phyloP scores from a whole-genome alignment of 2,113 vertebrate genomes.

The Peromyscus polionotus region DNA sequence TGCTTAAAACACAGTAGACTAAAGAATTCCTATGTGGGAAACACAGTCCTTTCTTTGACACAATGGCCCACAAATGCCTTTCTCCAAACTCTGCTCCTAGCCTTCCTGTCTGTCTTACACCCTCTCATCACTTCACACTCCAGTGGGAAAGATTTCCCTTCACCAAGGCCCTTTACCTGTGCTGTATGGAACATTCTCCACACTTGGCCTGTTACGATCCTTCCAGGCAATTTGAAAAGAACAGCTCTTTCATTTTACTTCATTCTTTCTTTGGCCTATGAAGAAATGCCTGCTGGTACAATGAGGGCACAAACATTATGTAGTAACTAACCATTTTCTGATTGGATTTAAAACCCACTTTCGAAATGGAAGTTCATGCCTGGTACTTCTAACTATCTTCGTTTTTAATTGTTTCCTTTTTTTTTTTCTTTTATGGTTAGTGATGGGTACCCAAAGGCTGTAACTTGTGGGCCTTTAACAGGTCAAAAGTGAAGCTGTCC shows the following conservation, averaged over 20 bases:
- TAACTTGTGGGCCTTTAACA: fast-evolving
- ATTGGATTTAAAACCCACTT: not conserved
- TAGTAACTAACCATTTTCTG: not conserved
- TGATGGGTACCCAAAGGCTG: not conserved
- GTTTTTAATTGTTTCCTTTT: not conserved
- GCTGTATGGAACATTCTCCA: fast-evolving
- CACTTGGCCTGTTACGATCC: fast-evolving
- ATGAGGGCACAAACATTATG: too few relatives aligned
- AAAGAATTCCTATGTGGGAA: fast-evolving
- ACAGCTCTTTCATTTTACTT: not conserved
- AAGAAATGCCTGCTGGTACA: not conserved
- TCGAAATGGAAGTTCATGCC: not conserved
- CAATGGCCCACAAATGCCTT: fast-evolving
- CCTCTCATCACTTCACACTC: fast-evolving
- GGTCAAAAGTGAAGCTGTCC: fast-evolving
- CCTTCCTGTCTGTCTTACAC: fast-evolving
- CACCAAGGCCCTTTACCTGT: fast-evolving
- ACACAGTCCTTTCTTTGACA: not conserved
- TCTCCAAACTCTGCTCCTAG: fast-evolving
- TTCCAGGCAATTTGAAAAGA: not conserved
- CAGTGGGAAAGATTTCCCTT: not conserved
- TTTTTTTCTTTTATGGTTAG: not conserved
- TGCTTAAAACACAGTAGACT: fast-evolving
- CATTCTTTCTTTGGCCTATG: not conserved
- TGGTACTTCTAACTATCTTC: not conserved